phyloP scores from a whole-genome alignment of 30 jellyfish, hydroid and myxozoan species.

The Chrysaora quinquecirrha region DNA sequence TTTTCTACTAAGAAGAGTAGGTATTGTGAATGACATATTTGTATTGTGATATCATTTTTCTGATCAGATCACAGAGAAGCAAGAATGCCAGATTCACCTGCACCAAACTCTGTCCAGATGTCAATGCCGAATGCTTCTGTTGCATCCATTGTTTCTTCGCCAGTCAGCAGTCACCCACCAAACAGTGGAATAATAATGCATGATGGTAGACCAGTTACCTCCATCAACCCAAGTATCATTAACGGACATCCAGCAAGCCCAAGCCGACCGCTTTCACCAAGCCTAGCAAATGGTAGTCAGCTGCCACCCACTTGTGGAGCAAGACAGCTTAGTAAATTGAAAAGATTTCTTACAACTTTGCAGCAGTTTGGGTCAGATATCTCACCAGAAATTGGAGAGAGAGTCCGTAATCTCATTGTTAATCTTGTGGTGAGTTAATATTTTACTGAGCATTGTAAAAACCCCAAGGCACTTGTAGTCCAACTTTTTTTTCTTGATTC shows the following conservation, averaged over 20 bases:
- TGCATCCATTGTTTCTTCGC: constrained; percentile 89
- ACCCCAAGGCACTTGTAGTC: too few relatives aligned
- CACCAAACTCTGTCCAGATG: constrained; percentile 79
- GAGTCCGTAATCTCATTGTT: constrained; percentile 93
- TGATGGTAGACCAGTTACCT: constrained; percentile 85
- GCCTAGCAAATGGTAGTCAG: constrained; percentile 86
- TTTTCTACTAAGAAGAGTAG: too few relatives aligned
- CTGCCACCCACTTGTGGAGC: constrained; percentile 99
- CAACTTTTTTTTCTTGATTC: too few relatives aligned
- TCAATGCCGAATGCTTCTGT: constrained; percentile 73
- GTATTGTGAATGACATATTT: too few relatives aligned
- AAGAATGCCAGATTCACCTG: constrained; percentile 99
- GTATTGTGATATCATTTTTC: too few relatives aligned
- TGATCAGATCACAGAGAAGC: constrained; percentile 63
- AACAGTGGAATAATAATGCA: constrained; percentile 69
- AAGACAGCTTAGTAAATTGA: constrained; percentile 95
- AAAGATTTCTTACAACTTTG: constrained; percentile 92
- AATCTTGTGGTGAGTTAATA: constrained; percentile 85
- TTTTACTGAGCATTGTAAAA: too few relatives aligned
- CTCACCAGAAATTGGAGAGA: constrained; percentile 98
- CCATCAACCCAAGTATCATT: constrained; percentile 62
- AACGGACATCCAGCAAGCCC: constrained; percentile 98
- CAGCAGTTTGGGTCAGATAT: constrained; percentile 99
- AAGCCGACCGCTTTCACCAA: constrained; percentile 88
- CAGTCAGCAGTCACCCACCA: constrained; percentile 84